These are phyloP conservation scores for Laothoe populi DNA, from an alignment of 2,888 invertebrate species.

Conservation along the genomic window DNA sequence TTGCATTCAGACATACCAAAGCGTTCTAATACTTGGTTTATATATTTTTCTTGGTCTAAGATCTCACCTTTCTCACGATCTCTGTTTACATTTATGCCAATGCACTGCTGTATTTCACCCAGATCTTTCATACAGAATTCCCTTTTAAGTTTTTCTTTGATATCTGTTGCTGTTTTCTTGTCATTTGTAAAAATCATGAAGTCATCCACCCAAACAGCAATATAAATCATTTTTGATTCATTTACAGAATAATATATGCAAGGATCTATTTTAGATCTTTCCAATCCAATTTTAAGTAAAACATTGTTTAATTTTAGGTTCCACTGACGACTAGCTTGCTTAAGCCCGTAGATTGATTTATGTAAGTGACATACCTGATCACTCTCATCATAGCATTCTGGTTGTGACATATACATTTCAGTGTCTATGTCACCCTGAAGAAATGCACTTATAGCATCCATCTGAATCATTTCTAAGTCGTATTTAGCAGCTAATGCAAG, in stretches of 20 bases:
- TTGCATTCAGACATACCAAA: slow-evolving; percentile 40
- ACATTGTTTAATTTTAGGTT: slow-evolving; percentile 36
- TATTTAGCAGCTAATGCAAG: slow-evolving; percentile 37
- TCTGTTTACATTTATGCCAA: slow-evolving; percentile 32
- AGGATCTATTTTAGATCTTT: slow-evolving; percentile 35
- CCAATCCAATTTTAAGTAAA: slow-evolving; percentile 23
- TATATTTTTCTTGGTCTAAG: slow-evolving; percentile 40
- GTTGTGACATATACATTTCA: slow-evolving; percentile 43
- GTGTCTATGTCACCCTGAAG: too few relatives aligned
- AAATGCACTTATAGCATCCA: slow-evolving; percentile 41
- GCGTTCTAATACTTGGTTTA: slow-evolving; percentile 31
- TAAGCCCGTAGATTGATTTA: slow-evolving; percentile 40
- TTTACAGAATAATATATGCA: slow-evolving; percentile 32
- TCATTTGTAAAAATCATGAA: slow-evolving; percentile 32
- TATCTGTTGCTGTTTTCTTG: slow-evolving; percentile 13
- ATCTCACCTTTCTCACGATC: slow-evolving; percentile 27
- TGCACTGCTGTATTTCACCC: slow-evolving; percentile 31
- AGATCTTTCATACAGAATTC: slow-evolving; percentile 34
- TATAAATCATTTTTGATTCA: slow-evolving; percentile 25
- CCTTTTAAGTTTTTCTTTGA: slow-evolving; percentile 32
- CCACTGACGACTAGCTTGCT: slow-evolving; percentile 41
- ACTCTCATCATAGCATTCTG: slow-evolving; percentile 29
- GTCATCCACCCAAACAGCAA: slow-evolving; percentile 38
- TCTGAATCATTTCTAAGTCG: slow-evolving; percentile 35
- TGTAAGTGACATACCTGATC: slow-evolving; percentile 37